These are phyloP conservation scores for Pristis pectinata DNA, from an alignment of 2,797 vertebrate species.

Conservation along the genomic window DNA sequence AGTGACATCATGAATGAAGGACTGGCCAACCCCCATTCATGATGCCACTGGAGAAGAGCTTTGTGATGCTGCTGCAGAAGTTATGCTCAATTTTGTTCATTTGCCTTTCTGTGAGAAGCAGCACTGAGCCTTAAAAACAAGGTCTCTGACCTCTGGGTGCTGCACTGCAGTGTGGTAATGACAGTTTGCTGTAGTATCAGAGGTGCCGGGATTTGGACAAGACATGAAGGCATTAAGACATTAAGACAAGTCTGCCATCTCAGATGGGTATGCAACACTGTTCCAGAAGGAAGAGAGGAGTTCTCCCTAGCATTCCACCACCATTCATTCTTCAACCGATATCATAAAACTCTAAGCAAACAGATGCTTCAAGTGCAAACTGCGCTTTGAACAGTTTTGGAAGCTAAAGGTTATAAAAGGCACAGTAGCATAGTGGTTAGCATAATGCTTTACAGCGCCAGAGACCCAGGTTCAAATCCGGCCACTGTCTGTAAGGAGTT, in stretches of 20 bases:
- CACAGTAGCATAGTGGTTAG: too few species aligned
- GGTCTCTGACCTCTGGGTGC: neutral
- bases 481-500: too few species aligned
- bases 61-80: neutral
- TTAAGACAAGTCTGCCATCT: neutral
- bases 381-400: neutral
- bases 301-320: neutral
- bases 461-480: too few species aligned
- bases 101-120: neutral
- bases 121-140: neutral
- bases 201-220: neutral
- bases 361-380: neutral
- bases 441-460: too few species aligned
- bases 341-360: neutral
- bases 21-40: neutral
- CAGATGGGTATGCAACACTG: neutral
- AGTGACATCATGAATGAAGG: slow-evolving; percentile 22
- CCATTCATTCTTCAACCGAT: neutral
- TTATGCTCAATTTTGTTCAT: neutral
- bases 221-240: too few species aligned
- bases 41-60: neutral
- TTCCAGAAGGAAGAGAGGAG: neutral
- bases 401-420: neutral
- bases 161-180: neutral
- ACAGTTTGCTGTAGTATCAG: neutral